Percentiles rank a stretch among this genome's conserved stretches.
Conservation (phyloP, 2,888 invertebrate genomes). For the Aleiodes leptofemur region DNA sequence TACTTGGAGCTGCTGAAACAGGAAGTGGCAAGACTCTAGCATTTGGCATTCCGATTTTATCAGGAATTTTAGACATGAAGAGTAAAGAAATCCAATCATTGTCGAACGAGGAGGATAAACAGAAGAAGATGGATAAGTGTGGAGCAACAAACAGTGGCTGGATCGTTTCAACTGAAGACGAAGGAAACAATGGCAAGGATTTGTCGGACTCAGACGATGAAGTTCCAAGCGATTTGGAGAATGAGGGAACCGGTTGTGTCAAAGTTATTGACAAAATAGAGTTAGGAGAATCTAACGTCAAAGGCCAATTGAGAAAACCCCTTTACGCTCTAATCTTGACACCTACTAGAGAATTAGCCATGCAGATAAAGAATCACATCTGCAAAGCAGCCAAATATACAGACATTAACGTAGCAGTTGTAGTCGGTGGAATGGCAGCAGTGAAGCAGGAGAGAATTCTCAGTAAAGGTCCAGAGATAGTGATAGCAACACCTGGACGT, state of each 20-base stretch:
- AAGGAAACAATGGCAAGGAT: constrained; percentile 73
- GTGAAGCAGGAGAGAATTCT: constrained; percentile 96
- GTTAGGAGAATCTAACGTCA: constrained; percentile 63
- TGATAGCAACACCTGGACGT: constrained; percentile 97
- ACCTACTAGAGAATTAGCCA: constrained; percentile 96
- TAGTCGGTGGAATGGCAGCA: constrained; percentile 95
- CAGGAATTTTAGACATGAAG: constrained; percentile 87
- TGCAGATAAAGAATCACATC: constrained; percentile 94
- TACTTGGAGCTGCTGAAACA: constrained; percentile 99
- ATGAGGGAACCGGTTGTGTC: constrained; percentile 77
- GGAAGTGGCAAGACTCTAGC: constrained; percentile 99
- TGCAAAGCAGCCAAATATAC: constrained; percentile 88
- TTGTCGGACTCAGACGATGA: constrained; percentile 60
- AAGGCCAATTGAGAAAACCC: constrained; percentile 73
- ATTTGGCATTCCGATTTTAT: constrained; percentile 95
- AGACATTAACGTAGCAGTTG: constrained; percentile 83
- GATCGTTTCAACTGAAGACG: constrained; percentile 45
- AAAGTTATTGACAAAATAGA: constrained; percentile 78
- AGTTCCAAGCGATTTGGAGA: constrained; percentile 53
- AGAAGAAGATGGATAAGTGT: constrained; percentile 37
- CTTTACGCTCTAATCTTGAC: constrained; percentile 92
- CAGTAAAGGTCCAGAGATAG: constrained; percentile 89
- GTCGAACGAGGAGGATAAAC: constrained; percentile 24
- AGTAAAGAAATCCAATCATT: constrained; percentile 66
- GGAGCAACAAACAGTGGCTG: constrained; percentile 43